Percentiles rank a stretch among this genome's conserved stretches.
phyloP scores from a whole-genome alignment of 2,113 vertebrate species.

The Ophthalmolycus amberensis region DNA sequence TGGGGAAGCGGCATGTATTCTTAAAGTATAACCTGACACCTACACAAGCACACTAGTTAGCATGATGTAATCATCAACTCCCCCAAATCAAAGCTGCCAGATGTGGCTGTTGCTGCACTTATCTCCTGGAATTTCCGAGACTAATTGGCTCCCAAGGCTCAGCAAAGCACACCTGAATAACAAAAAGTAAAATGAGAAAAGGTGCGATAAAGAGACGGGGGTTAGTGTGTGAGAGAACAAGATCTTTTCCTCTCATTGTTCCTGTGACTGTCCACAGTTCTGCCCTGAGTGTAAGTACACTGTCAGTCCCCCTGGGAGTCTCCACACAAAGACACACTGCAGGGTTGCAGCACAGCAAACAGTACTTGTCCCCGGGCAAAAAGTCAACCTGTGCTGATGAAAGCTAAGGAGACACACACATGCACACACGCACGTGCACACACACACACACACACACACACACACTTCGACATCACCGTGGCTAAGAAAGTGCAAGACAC shows the following conservation, averaged over 20 bases:
- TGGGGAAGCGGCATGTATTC: not conserved
- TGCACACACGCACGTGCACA: no score
- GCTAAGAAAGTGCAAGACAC: not conserved
- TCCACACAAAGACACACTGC: slow-evolving; percentile 43
- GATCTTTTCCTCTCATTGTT: slow-evolving; percentile 27
- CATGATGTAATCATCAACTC: slow-evolving; percentile 19
- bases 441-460: not conserved
- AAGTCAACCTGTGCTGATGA: slow-evolving; percentile 58
- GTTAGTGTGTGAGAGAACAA: not conserved
- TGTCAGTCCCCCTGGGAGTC: slow-evolving; percentile 38
- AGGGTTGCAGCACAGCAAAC: slow-evolving; percentile 41
- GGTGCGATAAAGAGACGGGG: not conserved
- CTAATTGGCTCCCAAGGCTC: not conserved
- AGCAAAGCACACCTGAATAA: slow-evolving; percentile 3
- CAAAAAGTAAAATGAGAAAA: slow-evolving; percentile 1
- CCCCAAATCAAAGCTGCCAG: not conserved
- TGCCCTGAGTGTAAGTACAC: slow-evolving; percentile 46
- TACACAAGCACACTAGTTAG: slow-evolving; percentile 1
- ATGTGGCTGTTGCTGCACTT: slow-evolving; percentile 5
- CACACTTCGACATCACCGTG: slow-evolving; percentile 8
- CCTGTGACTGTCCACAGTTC: slow-evolving; percentile 39
- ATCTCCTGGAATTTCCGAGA: slow-evolving; percentile 1
- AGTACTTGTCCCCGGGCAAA: slow-evolving; percentile 43
- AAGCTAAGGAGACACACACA: slow-evolving; percentile 38
- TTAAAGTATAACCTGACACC: not conserved